phyloP scores from a whole-genome alignment of 2,888 invertebrate species.

The Drosophila paranaensis region DNA sequence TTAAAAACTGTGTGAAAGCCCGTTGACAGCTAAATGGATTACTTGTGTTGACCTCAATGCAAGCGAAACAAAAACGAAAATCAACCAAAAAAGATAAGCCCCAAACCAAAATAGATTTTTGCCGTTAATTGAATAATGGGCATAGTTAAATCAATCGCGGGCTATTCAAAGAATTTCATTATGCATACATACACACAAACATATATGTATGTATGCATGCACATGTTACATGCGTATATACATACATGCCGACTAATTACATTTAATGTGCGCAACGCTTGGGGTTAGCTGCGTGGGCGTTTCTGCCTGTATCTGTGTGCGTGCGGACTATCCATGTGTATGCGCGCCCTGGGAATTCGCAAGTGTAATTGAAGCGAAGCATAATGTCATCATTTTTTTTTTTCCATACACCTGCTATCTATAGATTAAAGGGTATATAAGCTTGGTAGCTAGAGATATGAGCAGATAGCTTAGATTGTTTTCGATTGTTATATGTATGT shows the following conservation, averaged over 20 bases:
- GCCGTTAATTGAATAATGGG: slow-evolving; percentile 53
- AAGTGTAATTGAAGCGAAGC: slow-evolving; percentile 62
- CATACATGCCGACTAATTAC: slow-evolving; percentile 44
- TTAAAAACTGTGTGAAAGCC: background rate
- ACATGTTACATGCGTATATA: slow-evolving; percentile 1
- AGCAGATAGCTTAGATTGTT: background rate
- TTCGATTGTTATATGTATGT: background rate
- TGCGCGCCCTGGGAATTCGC: slow-evolving; percentile 55
- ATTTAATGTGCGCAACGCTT: slow-evolving; percentile 35
- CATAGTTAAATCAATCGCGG: slow-evolving; percentile 47
- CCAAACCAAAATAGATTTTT: slow-evolving; percentile 25
- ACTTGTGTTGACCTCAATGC: slow-evolving; percentile 44
- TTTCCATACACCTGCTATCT: slow-evolving; percentile 9
- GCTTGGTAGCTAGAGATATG: background rate
- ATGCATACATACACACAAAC: background rate
- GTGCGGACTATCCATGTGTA: slow-evolving; percentile 2
- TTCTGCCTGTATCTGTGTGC: background rate
- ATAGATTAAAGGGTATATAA: background rate
- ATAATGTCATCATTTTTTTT: slow-evolving; percentile 38
- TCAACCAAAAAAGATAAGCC: background rate
- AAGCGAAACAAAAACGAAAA: background rate
- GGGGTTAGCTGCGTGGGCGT: slow-evolving; percentile 3
- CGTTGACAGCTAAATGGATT: slow-evolving; percentile 55
- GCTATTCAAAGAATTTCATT: slow-evolving; percentile 24
- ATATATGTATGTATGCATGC: background rate